These are phyloP conservation scores for Tenthredo notha DNA, from an alignment of 2,888 invertebrate species.

Conservation along the genomic window DNA sequence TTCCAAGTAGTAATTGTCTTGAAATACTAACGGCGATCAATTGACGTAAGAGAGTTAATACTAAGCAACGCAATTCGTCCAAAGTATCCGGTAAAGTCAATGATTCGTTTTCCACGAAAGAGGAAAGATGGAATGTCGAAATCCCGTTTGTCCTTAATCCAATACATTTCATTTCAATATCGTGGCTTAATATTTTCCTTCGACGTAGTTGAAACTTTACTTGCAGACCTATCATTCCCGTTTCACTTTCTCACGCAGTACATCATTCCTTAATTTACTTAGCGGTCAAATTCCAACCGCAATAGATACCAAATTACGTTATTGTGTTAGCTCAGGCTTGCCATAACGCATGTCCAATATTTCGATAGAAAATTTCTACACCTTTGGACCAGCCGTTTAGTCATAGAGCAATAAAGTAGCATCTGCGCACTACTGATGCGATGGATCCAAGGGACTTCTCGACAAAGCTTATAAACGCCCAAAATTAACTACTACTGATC, in stretches of 20 bases:
- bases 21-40: not conserved
- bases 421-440: not conserved
- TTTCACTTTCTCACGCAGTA: not conserved
- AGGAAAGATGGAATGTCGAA: not conserved
- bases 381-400: not conserved
- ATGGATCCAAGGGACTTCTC: constrained; percentile 9
- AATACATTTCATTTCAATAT: not conserved
- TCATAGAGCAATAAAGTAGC: not conserved
- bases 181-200: not conserved
- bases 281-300: not conserved
- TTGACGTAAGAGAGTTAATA: not conserved
- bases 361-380: not conserved
- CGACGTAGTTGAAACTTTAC: not conserved
- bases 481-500: constrained; percentile 1
- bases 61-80: not conserved
- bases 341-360: not conserved
- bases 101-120: not conserved
- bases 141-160: not conserved
- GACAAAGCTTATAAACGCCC: not conserved
- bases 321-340: not conserved
- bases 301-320: not conserved
- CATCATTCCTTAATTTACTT: not conserved
- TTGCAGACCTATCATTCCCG: not conserved
- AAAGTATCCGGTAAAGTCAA: not conserved
- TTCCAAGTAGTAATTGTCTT: constrained; percentile 11